Conservation (phyloP, 2,888 invertebrate genomes). For the Cecidostiba fungosa region DNA sequence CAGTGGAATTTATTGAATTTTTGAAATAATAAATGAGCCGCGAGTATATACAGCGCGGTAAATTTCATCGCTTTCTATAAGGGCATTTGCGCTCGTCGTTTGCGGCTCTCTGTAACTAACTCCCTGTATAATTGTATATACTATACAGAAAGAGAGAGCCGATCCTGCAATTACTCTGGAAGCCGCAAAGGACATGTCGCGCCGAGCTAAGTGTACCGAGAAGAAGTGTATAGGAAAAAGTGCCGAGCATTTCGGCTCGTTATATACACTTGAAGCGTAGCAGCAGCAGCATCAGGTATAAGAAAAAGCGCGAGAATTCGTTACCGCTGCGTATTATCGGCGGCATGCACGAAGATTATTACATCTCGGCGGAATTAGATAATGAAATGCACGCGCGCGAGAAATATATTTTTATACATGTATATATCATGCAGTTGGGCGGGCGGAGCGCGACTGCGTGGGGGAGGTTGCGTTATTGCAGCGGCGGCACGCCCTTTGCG, state of each 20-base stretch:
- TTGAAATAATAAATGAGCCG: not conserved
- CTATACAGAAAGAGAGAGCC: not conserved
- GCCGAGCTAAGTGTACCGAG: slow-evolving; percentile 30
- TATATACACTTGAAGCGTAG: not conserved
- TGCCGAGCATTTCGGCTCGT: not conserved
- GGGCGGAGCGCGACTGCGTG: slow-evolving; percentile 48
- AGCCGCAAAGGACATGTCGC: slow-evolving; percentile 56
- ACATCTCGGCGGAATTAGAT: slow-evolving; percentile 43
- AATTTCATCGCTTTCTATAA: not conserved
- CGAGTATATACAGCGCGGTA: no score
- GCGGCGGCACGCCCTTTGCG: slow-evolving; percentile 38
- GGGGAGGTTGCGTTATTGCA: slow-evolving; percentile 17
- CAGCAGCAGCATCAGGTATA: no score
- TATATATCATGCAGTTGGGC: not conserved
- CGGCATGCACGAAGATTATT: not conserved
- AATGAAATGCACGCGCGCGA: slow-evolving; percentile 29
- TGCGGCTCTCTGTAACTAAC: not conserved
- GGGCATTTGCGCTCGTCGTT: no score
- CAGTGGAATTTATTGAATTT: not conserved
- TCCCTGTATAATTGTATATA: not conserved
- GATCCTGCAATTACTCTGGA: slow-evolving; percentile 69
- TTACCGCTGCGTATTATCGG: not conserved
- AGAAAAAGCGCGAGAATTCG: not conserved
- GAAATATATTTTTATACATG: not conserved
- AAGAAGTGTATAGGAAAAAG: not conserved